Evolutionary conservation across 2,113 vertebrate genomes (phyloP), one percentile per base, ranked within the genome.

Genomic region (mouse (Mus musculus)): DNA sequence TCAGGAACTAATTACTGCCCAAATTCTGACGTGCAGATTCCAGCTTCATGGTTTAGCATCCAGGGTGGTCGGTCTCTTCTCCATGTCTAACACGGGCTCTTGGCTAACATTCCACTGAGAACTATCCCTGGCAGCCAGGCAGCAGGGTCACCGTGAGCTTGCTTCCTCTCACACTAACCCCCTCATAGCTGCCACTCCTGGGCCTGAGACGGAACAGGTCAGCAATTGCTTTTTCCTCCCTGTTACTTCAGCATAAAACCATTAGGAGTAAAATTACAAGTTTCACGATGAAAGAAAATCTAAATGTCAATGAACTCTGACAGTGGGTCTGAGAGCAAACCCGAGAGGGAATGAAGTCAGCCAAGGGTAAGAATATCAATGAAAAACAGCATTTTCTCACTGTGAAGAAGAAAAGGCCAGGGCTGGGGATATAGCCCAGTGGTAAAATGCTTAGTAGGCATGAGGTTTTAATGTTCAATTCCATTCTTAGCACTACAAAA

Each of bases 201-300:
- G 56, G 85, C 80, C 59, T 54, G 65, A 71, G 76, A 54, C 0
- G 0, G 42, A 76, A 28, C 46, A 20, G 72, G 46, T 26, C 54
- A 14, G 5, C 19, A 56, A 61, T 0, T 14, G 42, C 39, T 49
- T 69, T 42, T 54, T 67, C 33, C 11, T 81, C 61, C 39, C 63
- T 16, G n/a, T 13, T 59, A 46, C 46, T 85, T 85, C 59, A 19
- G 26, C 7, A 54, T 39, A 67, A 93, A 90, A 42, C 72, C 36
- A 80, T 30, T 39, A n/a, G 16, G n/a, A 78, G 88, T 39, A 88
- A 91, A 88, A 95, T 33, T 17, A 59, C 36, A 95, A 82, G 65
- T 87, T 67, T 67, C 67, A 85, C 54, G 17, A 88, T 0, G 7
- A 78, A 88, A 86, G 86, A 7, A 90, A 71, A 72, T 61, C 61